These are phyloP conservation scores for Drosophila biarmipes DNA, from an alignment of 1,140 invertebrate genomes.

Conservation along the genomic window DNA sequence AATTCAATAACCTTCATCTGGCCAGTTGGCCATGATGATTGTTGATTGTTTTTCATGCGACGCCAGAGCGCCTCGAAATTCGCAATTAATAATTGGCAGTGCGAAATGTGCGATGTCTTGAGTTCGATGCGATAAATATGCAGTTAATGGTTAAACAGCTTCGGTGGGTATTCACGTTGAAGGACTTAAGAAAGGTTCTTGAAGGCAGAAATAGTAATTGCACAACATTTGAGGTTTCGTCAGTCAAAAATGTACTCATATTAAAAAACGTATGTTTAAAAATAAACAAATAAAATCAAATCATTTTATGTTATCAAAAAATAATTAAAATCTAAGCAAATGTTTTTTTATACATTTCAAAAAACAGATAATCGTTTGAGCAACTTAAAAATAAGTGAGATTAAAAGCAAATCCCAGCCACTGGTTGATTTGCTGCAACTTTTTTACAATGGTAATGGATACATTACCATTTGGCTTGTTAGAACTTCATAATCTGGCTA, in stretches of 20 bases:
- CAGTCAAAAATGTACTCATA: too few relatives aligned
- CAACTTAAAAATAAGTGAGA: too few relatives aligned
- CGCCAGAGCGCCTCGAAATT: neutral
- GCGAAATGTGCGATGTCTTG: constrained; percentile 7
- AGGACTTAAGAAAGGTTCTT: too few relatives aligned
- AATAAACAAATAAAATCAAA: too few relatives aligned
- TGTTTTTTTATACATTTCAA: too few relatives aligned
- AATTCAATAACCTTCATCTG: constrained; percentile 43
- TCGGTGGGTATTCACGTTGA: neutral
- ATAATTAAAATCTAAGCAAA: too few relatives aligned
- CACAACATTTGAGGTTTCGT: too few relatives aligned
- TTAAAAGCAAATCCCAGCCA: neutral
- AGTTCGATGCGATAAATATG: neutral
- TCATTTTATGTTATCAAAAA: too few relatives aligned
- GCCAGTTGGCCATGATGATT: constrained; percentile 19
- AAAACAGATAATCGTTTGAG: too few relatives aligned
- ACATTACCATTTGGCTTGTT: neutral
- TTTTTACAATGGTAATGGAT: neutral
- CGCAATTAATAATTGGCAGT: constrained; percentile 26
- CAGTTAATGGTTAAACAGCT: neutral
- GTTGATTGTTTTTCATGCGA: constrained; percentile 32
- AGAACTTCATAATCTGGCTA: neutral
- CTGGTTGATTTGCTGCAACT: neutral
- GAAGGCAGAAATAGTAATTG: too few relatives aligned
- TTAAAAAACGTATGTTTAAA: too few relatives aligned